Evolutionary conservation across 2,888 invertebrate genomes (phyloP).

Genomic region (Hololepta plana): DNA sequence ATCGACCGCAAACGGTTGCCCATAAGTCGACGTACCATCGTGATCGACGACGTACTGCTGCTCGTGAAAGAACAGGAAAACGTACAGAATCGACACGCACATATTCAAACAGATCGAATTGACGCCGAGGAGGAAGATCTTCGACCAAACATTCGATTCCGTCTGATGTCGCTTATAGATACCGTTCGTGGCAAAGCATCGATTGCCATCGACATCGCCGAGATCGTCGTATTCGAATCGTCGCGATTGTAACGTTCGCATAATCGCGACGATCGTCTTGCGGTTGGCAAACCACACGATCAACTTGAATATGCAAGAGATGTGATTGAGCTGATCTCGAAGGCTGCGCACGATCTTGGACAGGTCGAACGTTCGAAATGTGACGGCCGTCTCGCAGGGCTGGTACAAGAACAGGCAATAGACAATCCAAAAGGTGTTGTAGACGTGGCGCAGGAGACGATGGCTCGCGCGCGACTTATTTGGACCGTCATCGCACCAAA

Average conservation of each 20-base stretch:
- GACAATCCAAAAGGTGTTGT: constrained; percentile 6
- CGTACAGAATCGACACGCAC: constrained; percentile 9
- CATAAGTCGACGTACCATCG: constrained; percentile 10
- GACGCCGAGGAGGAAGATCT: constrained; percentile 10
- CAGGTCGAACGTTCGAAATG: constrained; percentile 8
- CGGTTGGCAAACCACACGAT: constrained; percentile 9
- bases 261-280: constrained; percentile 8
- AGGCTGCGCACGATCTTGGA: constrained; percentile 9
- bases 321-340: constrained; percentile 11
- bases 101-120: constrained; percentile 11
- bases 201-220: constrained; percentile 3
- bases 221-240: constrained; percentile 9
- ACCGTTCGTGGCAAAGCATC: too few relatives aligned
- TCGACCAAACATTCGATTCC: constrained; percentile 10
- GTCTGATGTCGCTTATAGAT: constrained; percentile 6
- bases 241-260: constrained; percentile 7
- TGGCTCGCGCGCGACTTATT: constrained; percentile 3
- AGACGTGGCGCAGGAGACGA: constrained; percentile 4
- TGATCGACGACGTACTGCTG: constrained; percentile 8
- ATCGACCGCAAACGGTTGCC: constrained; percentile 12
- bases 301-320: constrained; percentile 11
- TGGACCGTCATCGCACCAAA: constrained; percentile 11
- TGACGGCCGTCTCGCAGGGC: constrained; percentile 9
- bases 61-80: constrained; percentile 9
- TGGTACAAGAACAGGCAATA: constrained; percentile 9